These are phyloP conservation scores for Heterotis niloticus DNA, from an alignment of 2,113 vertebrate species.

Conservation along the genomic window DNA sequence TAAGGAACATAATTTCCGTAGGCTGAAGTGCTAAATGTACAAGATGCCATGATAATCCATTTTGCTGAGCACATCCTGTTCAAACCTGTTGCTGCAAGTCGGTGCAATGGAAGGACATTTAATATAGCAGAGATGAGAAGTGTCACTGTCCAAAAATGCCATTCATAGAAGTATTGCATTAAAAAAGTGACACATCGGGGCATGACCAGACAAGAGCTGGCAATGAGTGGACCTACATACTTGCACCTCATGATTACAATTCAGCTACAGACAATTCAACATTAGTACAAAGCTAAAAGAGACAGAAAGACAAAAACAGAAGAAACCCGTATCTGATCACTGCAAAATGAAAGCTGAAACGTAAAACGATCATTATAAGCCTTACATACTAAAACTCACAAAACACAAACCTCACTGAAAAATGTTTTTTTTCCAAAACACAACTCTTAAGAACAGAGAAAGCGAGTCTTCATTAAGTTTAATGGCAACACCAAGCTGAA, in stretches of 20 bases:
- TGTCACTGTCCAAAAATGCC: neutral
- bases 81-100: neutral
- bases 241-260: too few relatives aligned
- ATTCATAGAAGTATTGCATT: neutral
- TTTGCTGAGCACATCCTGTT: neutral
- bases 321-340: too few relatives aligned
- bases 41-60: neutral
- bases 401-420: neutral
- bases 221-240: too few relatives aligned
- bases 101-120: neutral
- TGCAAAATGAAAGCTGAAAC: too few relatives aligned
- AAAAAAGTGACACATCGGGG: neutral
- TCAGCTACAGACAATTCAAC: too few relatives aligned
- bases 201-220: too few relatives aligned
- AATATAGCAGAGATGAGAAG: slow-evolving; percentile 3
- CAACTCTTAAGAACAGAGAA: neutral
- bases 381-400: neutral
- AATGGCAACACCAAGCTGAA: neutral
- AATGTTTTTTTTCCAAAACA: neutral
- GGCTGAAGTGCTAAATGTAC: neutral
- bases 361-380: too few relatives aligned
- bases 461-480: neutral
- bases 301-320: too few relatives aligned
- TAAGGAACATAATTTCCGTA: neutral
- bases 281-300: too few relatives aligned